Base-by-base conservation (phyloP, 2,113 vertebrate genomes). In the Stercorarius parasiticus region DNA sequence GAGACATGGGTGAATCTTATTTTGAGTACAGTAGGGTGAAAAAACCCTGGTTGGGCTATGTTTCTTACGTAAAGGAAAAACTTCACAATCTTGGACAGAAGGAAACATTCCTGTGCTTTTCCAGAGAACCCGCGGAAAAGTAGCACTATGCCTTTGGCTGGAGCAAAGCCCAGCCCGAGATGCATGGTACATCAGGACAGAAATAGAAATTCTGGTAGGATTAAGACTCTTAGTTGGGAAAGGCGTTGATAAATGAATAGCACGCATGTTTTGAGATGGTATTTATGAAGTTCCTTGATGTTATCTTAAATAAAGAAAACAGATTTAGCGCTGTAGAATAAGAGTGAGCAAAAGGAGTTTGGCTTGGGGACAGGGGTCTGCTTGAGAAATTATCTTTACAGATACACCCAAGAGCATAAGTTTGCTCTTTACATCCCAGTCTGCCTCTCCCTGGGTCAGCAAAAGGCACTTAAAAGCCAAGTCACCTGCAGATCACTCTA, bases 151-250 rank as follows among this genome's bases (percentile, higher is more conserved):
- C 36, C 34, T 65, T 40, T 22, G 23, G 45, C 76, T 81, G 82
- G 79, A 82, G 70, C 61, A 40, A 9, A 36, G 56, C 53, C 72
- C 0, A 1, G 45, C 38, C 0, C 0, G 4, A 47, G 32, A 66
- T 29, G 19, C 1, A 5, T 2, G 1, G 27, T 9, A 5, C 21
- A 8, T 23, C 30, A 9, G 1, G 1, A 16, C 29, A 90, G 62
- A 70, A 90, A 53, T 9, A 38, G 64, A 50, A 93, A 74, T 36
- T 79, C 16, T 43, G n/a, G 32, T 56, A 65, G 71, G 40, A 34
- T 71, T 70, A 65, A 77, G 62, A 6, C 38, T 78, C n/a, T 71
- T 34, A 12, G 16, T 2, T 78, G 38, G 45, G 52, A 21, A 81
- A 93, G 30, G 15, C 15, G 26, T 66, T 86, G 83, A 66, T 45